phyloP scores from a whole-genome alignment of 2,888 invertebrate genomes.

The Cryptus viduatorius region DNA sequence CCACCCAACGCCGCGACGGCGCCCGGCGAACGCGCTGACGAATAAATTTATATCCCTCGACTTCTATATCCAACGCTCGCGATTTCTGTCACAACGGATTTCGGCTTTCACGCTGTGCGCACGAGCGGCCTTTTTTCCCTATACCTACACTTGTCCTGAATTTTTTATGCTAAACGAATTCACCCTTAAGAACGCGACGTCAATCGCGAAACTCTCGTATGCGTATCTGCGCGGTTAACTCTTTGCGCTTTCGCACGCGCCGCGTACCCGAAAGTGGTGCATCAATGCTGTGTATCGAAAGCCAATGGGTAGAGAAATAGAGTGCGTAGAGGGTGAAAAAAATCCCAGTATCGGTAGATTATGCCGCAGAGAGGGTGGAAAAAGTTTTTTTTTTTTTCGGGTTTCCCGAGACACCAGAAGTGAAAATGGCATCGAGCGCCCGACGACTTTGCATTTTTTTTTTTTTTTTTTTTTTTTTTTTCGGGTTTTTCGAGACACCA shows the following conservation, averaged over 20 bases:
- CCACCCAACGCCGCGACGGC: slow-evolving; percentile 44
- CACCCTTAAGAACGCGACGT: slow-evolving; percentile 66
- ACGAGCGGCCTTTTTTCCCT: slow-evolving; percentile 40
- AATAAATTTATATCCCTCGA: slow-evolving; percentile 62
- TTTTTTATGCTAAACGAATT: slow-evolving; percentile 69
- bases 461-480: background rate
- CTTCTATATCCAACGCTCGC: slow-evolving; percentile 10
- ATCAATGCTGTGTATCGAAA: slow-evolving; percentile 36
- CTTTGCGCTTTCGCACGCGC: slow-evolving; percentile 47
- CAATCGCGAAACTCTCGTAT: slow-evolving; percentile 40
- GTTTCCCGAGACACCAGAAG: background rate
- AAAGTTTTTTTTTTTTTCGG: slow-evolving; percentile 1
- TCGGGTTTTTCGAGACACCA: background rate
- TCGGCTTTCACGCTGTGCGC: slow-evolving; percentile 48
- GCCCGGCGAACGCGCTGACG: slow-evolving; percentile 26
- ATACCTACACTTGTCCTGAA: slow-evolving; percentile 46
- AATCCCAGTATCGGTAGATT: slow-evolving; percentile 28
- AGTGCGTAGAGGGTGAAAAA: slow-evolving; percentile 32
- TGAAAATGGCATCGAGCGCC: background rate
- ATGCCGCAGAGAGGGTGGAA: slow-evolving; percentile 32
- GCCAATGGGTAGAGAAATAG: slow-evolving; percentile 40
- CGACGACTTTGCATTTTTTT: background rate
- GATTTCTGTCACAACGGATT: slow-evolving; percentile 53
- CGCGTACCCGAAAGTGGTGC: slow-evolving; percentile 29
- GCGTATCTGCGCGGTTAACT: background rate